These are phyloP conservation scores for Tiphia femorata DNA, from an alignment of 2,888 invertebrate species.

Conservation along the genomic window DNA sequence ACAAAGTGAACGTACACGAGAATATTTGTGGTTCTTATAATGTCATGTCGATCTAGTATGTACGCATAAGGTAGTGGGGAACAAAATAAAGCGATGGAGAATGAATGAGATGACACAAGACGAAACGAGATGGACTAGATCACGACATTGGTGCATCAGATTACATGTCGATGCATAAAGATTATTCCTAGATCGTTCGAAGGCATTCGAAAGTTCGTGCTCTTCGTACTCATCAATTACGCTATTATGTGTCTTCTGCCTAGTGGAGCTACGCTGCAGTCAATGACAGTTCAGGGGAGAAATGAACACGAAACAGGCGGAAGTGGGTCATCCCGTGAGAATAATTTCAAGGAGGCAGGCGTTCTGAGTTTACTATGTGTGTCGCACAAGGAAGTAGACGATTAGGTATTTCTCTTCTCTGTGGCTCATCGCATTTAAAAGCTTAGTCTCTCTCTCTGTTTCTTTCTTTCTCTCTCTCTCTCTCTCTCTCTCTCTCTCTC, in stretches of 20 bases:
- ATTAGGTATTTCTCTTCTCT: slow-evolving; percentile 17
- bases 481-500: too few relatives aligned
- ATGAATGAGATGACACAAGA: too few relatives aligned
- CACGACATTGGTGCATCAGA: background rate
- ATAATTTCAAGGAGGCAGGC: slow-evolving; percentile 41
- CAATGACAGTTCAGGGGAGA: slow-evolving; percentile 43
- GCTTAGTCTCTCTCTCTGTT: too few relatives aligned
- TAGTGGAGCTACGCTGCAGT: slow-evolving; percentile 29
- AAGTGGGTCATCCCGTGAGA: slow-evolving; percentile 56
- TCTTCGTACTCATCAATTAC: slow-evolving; percentile 2
- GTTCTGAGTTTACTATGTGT: slow-evolving; percentile 33
- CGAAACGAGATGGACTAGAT: background rate
- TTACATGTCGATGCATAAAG: background rate
- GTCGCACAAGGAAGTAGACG: slow-evolving; percentile 25
- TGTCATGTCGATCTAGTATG: too few relatives aligned
- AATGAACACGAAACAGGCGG: slow-evolving; percentile 29
- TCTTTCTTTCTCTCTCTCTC: too few relatives aligned
- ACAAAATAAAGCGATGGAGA: too few relatives aligned
- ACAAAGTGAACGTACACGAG: too few relatives aligned
- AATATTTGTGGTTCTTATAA: too few relatives aligned
- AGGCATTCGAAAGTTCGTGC: slow-evolving; percentile 12
- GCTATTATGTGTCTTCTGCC: slow-evolving; percentile 14
- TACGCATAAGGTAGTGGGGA: too few relatives aligned
- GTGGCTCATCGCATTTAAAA: background rate
- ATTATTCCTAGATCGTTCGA: background rate